Conservation (phyloP, 2,888 invertebrate species). For the Ischnus inquisitorius region DNA sequence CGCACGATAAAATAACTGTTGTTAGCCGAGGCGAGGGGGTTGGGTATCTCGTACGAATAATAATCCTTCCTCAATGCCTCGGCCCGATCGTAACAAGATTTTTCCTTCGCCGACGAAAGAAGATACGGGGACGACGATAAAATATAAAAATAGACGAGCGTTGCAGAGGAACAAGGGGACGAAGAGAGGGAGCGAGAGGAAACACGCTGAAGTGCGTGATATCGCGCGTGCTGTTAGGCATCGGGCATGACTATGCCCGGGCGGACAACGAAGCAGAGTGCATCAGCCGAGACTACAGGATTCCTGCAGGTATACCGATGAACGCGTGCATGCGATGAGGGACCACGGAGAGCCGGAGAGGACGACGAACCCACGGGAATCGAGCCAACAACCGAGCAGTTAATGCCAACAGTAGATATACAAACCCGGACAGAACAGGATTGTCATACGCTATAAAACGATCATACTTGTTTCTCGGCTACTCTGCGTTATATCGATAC, state of each 20-base stretch:
- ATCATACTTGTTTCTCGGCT: constrained; percentile 3
- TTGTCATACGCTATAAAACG: constrained; percentile 10
- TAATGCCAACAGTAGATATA: constrained; percentile 11
- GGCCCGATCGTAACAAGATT: not conserved
- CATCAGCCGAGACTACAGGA: constrained; percentile 46
- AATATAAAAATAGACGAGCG: not conserved
- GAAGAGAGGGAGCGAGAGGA: not conserved
- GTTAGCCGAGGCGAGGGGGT: constrained; percentile 63
- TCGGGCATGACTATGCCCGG: not conserved
- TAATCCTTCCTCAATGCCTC: constrained; percentile 14
- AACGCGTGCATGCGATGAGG: constrained; percentile 36
- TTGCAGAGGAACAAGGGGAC: not conserved
- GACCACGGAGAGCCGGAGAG: constrained; percentile 22
- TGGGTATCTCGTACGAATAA: constrained; percentile 10
- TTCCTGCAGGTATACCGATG: constrained; percentile 42
- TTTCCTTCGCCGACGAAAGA: not conserved
- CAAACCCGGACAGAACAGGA: not conserved
- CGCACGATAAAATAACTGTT: constrained; percentile 77
- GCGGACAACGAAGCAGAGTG: constrained; percentile 24
- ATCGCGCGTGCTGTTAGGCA: constrained; percentile 14
- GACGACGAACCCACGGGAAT: constrained; percentile 55
- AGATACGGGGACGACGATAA: constrained; percentile 2
- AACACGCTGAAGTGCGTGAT: constrained; percentile 24
- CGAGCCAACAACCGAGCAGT: constrained; percentile 19
- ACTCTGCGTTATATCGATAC: not conserved